Evolutionary conservation across 2,113 vertebrate genomes (phyloP).

Genomic region (Nothobranchius furzeri): DNA sequence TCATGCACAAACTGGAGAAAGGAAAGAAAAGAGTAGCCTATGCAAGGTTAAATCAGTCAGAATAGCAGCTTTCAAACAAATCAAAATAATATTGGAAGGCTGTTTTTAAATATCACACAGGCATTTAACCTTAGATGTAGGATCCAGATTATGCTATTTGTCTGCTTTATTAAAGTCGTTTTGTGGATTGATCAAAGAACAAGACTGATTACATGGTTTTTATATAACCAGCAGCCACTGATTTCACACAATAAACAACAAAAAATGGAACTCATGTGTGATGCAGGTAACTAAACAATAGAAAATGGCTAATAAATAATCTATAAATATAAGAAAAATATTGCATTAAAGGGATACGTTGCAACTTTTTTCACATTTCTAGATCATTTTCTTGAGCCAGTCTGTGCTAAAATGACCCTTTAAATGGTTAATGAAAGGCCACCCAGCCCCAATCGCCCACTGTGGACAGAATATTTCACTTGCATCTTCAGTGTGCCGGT

Average conservation of each 20-base stretch:
- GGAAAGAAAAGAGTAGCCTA: slow-evolving; percentile 18
- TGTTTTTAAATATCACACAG: slow-evolving; percentile 1
- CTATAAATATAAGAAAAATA: not conserved
- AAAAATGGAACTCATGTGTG: not conserved
- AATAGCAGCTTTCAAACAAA: slow-evolving; percentile 14
- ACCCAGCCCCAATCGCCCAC: no score
- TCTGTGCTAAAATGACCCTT: no score
- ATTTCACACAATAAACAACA: not conserved
- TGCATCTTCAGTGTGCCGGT: no score
- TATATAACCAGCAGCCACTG: not conserved
- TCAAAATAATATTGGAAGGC: not conserved
- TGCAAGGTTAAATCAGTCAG: slow-evolving; percentile 32
- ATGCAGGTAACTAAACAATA: not conserved
- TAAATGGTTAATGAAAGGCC: no score
- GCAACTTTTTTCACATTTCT: no score
- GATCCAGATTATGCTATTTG: not conserved
- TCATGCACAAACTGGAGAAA: slow-evolving; percentile 52
- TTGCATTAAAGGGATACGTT: no score
- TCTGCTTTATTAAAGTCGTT: not conserved
- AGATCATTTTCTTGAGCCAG: no score
- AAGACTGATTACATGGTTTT: not conserved
- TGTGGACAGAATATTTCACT: no score
- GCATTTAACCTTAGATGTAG: not conserved
- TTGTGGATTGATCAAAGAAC: no score
- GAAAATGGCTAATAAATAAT: not conserved